Evolutionary conservation across 2,113 vertebrate species (phyloP), one percentile per base, ranked within the genome.

Genomic region (Bombycilla garrulus): DNA sequence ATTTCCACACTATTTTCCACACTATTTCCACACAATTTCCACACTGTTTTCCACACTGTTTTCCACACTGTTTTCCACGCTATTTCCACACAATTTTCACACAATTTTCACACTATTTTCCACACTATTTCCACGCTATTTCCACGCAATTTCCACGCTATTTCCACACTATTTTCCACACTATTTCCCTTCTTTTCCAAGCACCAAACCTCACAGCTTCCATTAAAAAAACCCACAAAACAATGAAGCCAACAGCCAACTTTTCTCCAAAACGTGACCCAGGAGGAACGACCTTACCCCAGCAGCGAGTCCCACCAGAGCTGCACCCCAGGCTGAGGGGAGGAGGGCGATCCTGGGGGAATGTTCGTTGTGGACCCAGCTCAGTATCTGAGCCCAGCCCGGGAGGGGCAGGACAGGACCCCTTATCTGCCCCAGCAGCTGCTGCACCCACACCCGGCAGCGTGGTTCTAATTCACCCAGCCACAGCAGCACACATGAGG

Each of bases 401-500:
- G 53, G 83, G 82, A 20, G 44, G 57, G 61, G 8, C 24, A 15
- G 35, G 11, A 11, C 45, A 36, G 53, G 12, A 22, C 47, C 28
- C 71, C 64, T 78, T 86, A 86, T 86, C 84, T 38, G 64, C 45
- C n/a, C 62, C 64, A 28, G 84, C 83, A 86, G 83, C 62, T 23
- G 72, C 62, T 8, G 62, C 3, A 66, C 1, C 60, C 31, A 17
- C 60, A 2, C 31, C 28, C 16, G 0, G 16, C 71, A 18, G 22
- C 0, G 2, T 3, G 14, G 3, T 12, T 8, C 5, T 2, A 13
- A 10, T 2, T 19, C 44, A 9, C 9, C 2, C 35, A 50, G 18
- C 35, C 65, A 11, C 3, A 23, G 53, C 14, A 67, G 51, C 62
- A 67, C 78, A 7, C 53, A 7, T 2, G 35, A 16, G 26, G 11